These are phyloP conservation scores for Drosophila trapezifrons DNA, from an alignment of 1,140 invertebrate genomes.

Conservation along the genomic window DNA sequence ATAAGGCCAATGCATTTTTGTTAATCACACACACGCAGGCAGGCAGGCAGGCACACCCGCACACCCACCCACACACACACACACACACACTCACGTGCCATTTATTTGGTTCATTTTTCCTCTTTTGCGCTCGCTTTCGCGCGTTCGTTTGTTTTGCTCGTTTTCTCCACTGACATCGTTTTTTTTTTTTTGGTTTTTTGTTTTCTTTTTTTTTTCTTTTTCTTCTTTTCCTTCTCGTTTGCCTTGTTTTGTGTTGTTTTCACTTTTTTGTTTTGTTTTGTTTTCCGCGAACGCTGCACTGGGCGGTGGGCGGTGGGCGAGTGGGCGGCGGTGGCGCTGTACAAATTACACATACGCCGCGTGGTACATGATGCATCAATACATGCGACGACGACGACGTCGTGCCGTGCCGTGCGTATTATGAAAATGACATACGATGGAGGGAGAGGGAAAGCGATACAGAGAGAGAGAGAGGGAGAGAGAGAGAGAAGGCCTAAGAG, in stretches of 20 bases:
- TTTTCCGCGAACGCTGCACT: conserved; percentile 42
- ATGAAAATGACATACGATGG: conserved; percentile 51
- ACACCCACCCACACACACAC: background rate
- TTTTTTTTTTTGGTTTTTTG: conserved; percentile 62
- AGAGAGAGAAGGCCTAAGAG: background rate
- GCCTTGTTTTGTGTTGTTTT: conserved; percentile 70
- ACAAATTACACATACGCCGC: conserved; percentile 61
- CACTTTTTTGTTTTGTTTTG: conserved; percentile 76
- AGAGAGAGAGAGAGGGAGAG: background rate
- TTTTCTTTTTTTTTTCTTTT: conserved; percentile 11
- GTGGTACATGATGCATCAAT: conserved; percentile 45
- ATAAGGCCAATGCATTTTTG: conserved; percentile 75
- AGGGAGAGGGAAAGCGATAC: background rate
- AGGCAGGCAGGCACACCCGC: background rate
- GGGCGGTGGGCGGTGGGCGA: background rate
- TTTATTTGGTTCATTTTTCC: conserved; percentile 79
- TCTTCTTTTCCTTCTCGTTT: background rate
- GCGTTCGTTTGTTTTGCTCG: conserved; percentile 73
- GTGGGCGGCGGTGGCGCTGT: conserved; percentile 20
- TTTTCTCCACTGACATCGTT: conserved; percentile 81
- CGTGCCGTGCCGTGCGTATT: conserved; percentile 28
- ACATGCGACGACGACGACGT: background rate
- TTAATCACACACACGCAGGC: conserved; percentile 57
- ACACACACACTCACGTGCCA: conserved; percentile 20
- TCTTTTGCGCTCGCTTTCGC: conserved; percentile 36